Conservation (phyloP, 2,113 vertebrate species). For the Scolopax mira region DNA sequence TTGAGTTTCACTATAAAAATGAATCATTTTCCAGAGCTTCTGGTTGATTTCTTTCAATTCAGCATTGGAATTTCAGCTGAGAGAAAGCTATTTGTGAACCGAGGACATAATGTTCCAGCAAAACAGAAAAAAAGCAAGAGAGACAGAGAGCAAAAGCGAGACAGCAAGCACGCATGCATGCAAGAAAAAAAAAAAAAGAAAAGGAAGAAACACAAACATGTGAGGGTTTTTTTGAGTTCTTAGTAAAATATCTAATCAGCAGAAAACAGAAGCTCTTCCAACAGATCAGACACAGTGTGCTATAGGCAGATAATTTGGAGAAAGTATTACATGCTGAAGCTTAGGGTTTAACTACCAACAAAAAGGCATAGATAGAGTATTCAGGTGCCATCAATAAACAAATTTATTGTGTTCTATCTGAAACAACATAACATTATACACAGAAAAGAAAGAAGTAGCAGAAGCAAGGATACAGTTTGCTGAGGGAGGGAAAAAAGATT, state of each 20-base stretch:
- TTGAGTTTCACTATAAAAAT: constrained; percentile 14
- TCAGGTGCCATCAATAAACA: not conserved
- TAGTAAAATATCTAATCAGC: constrained; percentile 28
- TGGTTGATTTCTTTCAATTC: constrained; percentile 48
- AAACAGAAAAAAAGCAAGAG: not conserved
- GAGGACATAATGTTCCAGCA: constrained; percentile 26
- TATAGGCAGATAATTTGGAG: not conserved
- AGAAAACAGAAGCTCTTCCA: constrained; percentile 52
- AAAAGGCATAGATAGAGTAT: not conserved
- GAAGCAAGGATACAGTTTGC: not conserved
- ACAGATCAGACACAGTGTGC: not conserved
- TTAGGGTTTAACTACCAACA: not conserved
- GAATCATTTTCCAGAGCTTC: constrained; percentile 30
- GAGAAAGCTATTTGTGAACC: constrained; percentile 54
- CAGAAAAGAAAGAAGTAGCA: not conserved
- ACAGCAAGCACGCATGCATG: not conserved
- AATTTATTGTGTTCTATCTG: not conserved
- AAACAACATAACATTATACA: not conserved
- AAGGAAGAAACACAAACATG: not conserved
- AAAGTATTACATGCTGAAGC: not conserved
- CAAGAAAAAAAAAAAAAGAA: not conserved
- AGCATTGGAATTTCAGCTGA: constrained; percentile 39
- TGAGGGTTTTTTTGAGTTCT: not conserved
- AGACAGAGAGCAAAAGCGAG: not conserved
- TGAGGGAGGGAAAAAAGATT: not conserved